A percentile compares a stretch with the other conserved stretches of the same genome.
phyloP scores from a whole-genome alignment of 2,113 vertebrate species.

The Apus apus region DNA sequence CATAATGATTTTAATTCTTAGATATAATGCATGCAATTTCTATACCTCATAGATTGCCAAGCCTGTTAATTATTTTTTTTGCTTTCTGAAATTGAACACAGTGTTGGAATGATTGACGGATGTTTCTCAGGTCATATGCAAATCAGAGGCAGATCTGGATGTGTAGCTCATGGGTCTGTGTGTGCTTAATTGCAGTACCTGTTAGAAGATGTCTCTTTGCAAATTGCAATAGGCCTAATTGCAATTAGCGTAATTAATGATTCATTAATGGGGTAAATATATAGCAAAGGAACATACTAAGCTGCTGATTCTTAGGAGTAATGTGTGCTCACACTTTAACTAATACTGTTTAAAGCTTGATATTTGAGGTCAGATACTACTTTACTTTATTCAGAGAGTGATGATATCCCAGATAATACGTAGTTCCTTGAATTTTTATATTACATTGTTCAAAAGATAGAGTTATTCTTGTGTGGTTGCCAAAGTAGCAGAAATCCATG shows the following conservation, averaged over 20 bases:
- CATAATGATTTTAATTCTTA: background rate
- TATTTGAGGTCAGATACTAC: background rate
- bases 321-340: rapidly evolving
- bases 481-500: background rate
- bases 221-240: background rate
- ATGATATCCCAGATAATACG: background rate
- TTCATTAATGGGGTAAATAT: background rate
- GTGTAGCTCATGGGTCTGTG: background rate
- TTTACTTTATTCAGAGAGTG: background rate
- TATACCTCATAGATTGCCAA: background rate
- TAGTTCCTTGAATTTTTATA: background rate
- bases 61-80: background rate
- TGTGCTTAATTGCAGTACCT: background rate
- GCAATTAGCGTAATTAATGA: background rate
- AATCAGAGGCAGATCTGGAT: background rate
- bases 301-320: background rate
- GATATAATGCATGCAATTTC: background rate
- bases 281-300: background rate
- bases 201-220: background rate
- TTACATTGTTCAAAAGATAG: background rate
- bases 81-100: background rate
- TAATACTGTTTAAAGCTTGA: background rate
- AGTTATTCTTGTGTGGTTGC: background rate
- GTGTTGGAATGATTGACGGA: background rate
- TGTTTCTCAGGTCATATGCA: background rate